Evolutionary conservation across 35 echinoderm and acorn worm genomes (phyloP).

Genomic region (Diadema setosum): DNA sequence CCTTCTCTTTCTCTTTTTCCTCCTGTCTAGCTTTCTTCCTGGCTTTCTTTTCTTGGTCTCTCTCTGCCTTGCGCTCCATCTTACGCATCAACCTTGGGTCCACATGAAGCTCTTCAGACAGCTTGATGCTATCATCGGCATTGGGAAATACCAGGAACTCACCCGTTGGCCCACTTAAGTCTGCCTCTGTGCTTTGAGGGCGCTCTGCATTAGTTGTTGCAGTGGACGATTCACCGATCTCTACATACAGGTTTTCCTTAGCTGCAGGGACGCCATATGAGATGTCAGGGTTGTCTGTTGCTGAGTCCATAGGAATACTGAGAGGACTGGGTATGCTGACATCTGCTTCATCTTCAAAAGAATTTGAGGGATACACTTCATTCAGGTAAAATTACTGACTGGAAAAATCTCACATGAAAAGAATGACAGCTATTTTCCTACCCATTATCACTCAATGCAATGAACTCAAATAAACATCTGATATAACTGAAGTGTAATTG

Average conservation of each 20-base stretch:
- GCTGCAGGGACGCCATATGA: not conserved
- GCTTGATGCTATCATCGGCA: constrained; percentile 53
- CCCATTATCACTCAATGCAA: too few species aligned
- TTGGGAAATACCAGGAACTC: constrained; percentile 67
- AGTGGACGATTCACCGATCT: not conserved
- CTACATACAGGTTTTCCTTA: not conserved
- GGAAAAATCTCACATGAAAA: too few species aligned
- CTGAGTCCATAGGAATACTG: not conserved
- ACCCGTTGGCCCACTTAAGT: not conserved
- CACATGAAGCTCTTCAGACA: constrained; percentile 37
- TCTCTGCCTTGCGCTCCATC: constrained; percentile 39
- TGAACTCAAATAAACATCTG: too few species aligned
- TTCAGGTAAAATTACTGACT: too few species aligned
- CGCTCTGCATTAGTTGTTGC: not conserved
- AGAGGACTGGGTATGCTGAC: not conserved
- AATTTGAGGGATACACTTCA: too few species aligned
- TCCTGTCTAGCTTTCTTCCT: constrained; percentile 18
- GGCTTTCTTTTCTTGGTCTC: constrained; percentile 28
- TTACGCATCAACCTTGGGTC: constrained; percentile 46
- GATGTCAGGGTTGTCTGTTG: not conserved
- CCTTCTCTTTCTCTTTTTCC: not conserved
- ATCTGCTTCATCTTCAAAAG: not conserved
- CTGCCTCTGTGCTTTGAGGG: not conserved
- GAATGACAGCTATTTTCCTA: too few species aligned
- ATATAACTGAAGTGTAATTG: too few species aligned